Base-by-base conservation (phyloP, 2,113 vertebrate genomes). In the Galemys pyrenaicus region DNA sequence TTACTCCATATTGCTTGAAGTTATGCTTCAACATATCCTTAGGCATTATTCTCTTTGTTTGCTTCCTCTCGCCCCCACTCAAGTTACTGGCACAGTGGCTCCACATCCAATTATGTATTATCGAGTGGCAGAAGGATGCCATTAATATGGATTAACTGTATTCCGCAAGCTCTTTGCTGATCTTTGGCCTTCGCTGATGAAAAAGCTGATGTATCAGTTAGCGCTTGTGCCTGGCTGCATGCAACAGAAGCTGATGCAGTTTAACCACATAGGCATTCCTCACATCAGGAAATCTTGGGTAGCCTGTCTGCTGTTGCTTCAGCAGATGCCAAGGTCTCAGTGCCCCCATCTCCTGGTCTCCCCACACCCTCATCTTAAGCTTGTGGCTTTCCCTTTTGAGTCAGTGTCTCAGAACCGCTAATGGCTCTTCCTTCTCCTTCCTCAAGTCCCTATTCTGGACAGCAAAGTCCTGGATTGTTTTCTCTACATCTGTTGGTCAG, bases 81-180 rank as follows among this genome's bases (percentile, higher is more conserved):
- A 37, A 60, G 44, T 79, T 71, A 37, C 79, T 87, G 71, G 35
- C 86, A 22, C 64, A 49, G 39, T 62, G 64, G n/a, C 58, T 95
- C 15, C 71, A 2, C 60, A 91, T 83, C 82, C 74, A 92, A 58
- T 92, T 88, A 88, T 1, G 16, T 64, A 41, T 78, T 46, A 70
- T 44, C 1, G 0, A 82, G 65, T 84, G 62, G 64, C 54, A 91
- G 78, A 65, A 87, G 39, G 68, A 85, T 46, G 64, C 5, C 51
- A 73, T 89, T 89, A 91, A 80, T 93, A 64, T 91, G 92, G 65
- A 95, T 87, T 92, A 67, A 68, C 79, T 87, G 41, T 64, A 49
- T 75, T 92, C 54, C 6, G 1, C n/a, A 82, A 71, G 78, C 51
- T 71, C 24, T 62, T 93, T 75, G n/a, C 49, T 74, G 74, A 96